These are phyloP conservation scores for Bombycilla garrulus DNA, from an alignment of 2,113 vertebrate species.

Conservation along the genomic window DNA sequence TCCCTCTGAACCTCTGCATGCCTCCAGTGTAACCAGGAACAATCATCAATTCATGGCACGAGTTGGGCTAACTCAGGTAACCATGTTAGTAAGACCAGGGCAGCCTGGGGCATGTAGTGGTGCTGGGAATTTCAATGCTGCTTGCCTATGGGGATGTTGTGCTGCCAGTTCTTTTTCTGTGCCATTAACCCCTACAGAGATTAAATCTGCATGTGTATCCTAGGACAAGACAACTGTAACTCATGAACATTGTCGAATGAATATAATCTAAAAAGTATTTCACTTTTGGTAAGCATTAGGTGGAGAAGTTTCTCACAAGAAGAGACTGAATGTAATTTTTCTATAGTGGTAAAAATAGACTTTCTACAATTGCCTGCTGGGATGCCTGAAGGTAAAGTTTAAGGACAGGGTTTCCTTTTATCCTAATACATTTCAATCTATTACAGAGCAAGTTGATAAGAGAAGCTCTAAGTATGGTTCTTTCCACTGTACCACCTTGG, in stretches of 20 bases:
- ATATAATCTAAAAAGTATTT: neutral
- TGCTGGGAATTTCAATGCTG: accelerated
- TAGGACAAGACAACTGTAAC: neutral
- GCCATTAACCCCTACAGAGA: neutral
- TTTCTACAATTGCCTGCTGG: neutral
- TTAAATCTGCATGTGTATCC: neutral
- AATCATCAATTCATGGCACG: neutral
- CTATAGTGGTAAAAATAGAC: neutral
- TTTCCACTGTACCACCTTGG: neutral
- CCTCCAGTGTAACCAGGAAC: neutral
- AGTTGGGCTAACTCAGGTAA: neutral
- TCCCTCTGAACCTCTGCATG: neutral
- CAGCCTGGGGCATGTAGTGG: neutral
- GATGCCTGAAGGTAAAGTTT: slow-evolving; percentile 26
- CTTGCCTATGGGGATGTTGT: neutral
- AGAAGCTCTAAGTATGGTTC: neutral
- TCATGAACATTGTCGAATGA: neutral
- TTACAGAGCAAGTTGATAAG: slow-evolving; percentile 2
- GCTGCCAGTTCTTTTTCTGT: neutral
- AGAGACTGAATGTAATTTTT: neutral
- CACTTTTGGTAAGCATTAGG: neutral
- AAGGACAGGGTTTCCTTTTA: slow-evolving; percentile 30
- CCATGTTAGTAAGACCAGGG: neutral
- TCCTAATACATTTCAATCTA: slow-evolving; percentile 27
- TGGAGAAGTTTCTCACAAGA: neutral